These are phyloP conservation scores for Chaenodraco wilsoni DNA, from an alignment of 2,797 vertebrate species.

Conservation along the genomic window DNA sequence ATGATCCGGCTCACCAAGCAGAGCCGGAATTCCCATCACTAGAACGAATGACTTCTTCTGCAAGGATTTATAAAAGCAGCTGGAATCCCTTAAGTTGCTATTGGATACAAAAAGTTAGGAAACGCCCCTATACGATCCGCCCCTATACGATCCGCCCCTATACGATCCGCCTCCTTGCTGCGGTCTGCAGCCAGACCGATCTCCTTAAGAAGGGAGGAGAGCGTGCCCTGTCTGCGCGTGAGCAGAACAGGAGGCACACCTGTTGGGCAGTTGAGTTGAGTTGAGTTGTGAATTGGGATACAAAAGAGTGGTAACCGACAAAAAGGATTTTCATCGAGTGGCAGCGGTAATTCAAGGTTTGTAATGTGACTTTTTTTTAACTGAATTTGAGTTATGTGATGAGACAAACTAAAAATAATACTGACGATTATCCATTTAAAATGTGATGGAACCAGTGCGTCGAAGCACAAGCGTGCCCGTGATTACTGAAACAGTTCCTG, in stretches of 20 bases:
- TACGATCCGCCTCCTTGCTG: too few species aligned
- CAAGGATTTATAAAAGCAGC: too few species aligned
- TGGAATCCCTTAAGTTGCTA: too few species aligned
- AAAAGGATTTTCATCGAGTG: not conserved
- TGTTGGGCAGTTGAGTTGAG: constrained; percentile 35
- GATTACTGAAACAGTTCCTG: not conserved
- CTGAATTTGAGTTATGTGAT: fast-evolving
- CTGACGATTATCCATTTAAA: not conserved
- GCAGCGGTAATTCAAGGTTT: constrained; percentile 10
- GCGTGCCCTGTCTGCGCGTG: fast-evolving
- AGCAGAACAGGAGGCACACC: constrained; percentile 19
- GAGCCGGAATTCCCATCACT: too few species aligned
- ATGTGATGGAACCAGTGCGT: not conserved
- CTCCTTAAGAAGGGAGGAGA: constrained; percentile 11
- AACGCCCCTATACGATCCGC: too few species aligned
- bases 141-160: too few species aligned
- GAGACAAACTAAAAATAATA: fast-evolving
- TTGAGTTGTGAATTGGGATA: constrained; percentile 23
- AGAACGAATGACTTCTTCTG: too few species aligned
- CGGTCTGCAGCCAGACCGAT: too few species aligned
- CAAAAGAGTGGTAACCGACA: fast-evolving
- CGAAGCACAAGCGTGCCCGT: not conserved
- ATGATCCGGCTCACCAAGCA: too few species aligned
- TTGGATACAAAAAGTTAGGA: too few species aligned
- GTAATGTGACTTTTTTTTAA: not conserved